phyloP scores from a whole-genome alignment of 2,113 vertebrate genomes.

The Syngnathus floridae region DNA sequence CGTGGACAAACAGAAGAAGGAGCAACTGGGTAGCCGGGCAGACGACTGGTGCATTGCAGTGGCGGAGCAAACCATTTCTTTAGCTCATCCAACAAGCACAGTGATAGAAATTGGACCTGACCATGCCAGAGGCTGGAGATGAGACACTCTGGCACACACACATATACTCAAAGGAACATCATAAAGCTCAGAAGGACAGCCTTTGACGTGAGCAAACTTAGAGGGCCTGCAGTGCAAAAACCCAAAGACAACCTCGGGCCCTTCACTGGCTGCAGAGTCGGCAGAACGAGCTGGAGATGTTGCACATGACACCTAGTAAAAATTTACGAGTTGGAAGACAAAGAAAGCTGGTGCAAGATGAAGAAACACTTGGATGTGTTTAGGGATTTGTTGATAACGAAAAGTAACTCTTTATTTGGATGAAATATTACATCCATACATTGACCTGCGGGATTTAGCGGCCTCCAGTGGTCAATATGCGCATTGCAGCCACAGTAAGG shows the following conservation, averaged over 20 bases:
- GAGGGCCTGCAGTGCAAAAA: conserved; percentile 33
- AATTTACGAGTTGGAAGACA: not conserved
- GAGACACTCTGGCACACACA: conserved; percentile 22
- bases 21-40: not conserved
- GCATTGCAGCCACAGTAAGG: not conserved
- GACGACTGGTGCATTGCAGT: conserved; percentile 37
- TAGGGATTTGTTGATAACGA: not conserved
- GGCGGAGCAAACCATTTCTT: conserved; percentile 31
- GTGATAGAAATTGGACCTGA: conserved; percentile 62
- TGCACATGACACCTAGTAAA: not conserved
- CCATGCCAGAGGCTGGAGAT: conserved; percentile 52
- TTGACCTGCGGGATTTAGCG: not conserved
- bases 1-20: not conserved
- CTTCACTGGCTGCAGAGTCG: conserved; percentile 11
- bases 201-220: conserved; percentile 48
- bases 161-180: conserved; percentile 30
- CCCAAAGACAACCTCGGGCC: conserved; percentile 32
- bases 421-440: too few species aligned
- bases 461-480: not conserved
- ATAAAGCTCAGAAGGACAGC: conserved; percentile 46
- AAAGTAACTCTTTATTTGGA: not conserved
- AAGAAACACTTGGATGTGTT: not conserved
- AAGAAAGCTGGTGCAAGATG: not conserved
- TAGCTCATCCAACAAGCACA: conserved; percentile 19
- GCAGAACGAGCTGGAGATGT: conserved; percentile 11